Base-by-base conservation (phyloP, 35 echinoderm and acorn worm species). In the Anneissia japonica region DNA sequence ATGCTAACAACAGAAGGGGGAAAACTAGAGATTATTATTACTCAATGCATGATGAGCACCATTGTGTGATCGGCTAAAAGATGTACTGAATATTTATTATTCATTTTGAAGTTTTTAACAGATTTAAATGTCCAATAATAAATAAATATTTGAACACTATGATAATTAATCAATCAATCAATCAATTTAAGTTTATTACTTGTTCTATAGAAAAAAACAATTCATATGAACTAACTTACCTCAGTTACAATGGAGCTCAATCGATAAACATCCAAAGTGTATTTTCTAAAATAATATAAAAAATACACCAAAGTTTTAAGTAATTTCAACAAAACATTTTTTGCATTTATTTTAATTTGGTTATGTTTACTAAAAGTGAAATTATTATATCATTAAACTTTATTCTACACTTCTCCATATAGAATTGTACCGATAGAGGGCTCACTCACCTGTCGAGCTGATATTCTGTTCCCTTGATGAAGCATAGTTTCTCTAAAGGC, bases 391-490 rank as follows among this genome's bases (percentile, higher is more conserved):
- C n/a, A n/a, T n/a, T n/a, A n/a, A n/a, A n/a, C n/a, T n/a, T n/a
- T n/a, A n/a, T n/a, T n/a, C n/a, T n/a, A n/a, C n/a, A n/a, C n/a
- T n/a, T n/a, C n/a, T n/a, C n/a, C n/a, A n/a, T n/a, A n/a, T n/a
- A n/a, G n/a, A n/a, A n/a, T n/a, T n/a, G n/a, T n/a, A n/a, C n/a
- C n/a, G n/a, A n/a, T n/a, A 13, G 31, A 23, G 14, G 3, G 35
- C 39, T 41, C 31, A 84, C 88, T 81, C 34, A 97, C 95, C 89
- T 99, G 87, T 89, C 94, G 17, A 99, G 89, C 86, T 99, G 96
- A 73, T 89, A 99, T 78, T 99, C 96, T 23, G 96, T 99, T 35
- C 96, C 96, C 73, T 87, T 85, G 12, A 99, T 84, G 87, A 99
- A 99, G 40, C 77, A 86, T 10, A 99, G 86, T 55, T 99, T 99